Evolutionary conservation across 2,113 vertebrate species (phyloP), one percentile per base, ranked within the genome.

Genomic region (Mugil cephalus): DNA sequence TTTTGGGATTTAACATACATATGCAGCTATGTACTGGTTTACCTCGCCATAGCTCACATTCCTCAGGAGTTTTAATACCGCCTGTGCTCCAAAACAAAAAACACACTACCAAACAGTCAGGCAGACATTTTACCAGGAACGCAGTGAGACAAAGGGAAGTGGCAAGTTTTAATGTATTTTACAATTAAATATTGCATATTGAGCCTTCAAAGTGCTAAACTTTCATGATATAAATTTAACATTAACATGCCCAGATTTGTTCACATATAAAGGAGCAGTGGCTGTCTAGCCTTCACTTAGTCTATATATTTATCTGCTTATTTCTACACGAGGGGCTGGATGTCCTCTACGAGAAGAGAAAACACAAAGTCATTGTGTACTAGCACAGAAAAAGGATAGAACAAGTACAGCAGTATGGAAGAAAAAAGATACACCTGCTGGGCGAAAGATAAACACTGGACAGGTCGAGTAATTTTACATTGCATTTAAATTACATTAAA

Each of bases 171-270:
- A 30, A 30, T 30, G 24, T 30, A 30, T 30, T 30, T 30, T 30
- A 30, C 24, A 30, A 30, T 30, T 30, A 30, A 3, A 30, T 30
- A 30, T 30, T 30, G 24, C 24, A 30, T 5, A 3, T 3, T 30
- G 24, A 30, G 24, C 24, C 2, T 30, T 30, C 24, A 30, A 30
- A 3, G 24, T 5, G 3, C 24, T 30, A 30, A 30, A 30, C 24
- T 30, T 30, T 30, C 24, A 30, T 30, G 24, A 3, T 3, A 30
- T 30, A 30, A 30, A 3, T 30, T 30, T 30, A 5, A 30, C 24
- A 30, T 30, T 2, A 30, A 30, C 24, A 30, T 30, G 24, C 79
- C 77, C 36, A 77, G 52, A 83, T 50, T 46, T 45, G 39, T 19
- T 24, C 39, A 45, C n/a, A 72, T 19, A 54, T 46, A 45, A 62